Base-by-base conservation (phyloP, 2,113 vertebrate genomes). In the Zootoca vivipara region DNA sequence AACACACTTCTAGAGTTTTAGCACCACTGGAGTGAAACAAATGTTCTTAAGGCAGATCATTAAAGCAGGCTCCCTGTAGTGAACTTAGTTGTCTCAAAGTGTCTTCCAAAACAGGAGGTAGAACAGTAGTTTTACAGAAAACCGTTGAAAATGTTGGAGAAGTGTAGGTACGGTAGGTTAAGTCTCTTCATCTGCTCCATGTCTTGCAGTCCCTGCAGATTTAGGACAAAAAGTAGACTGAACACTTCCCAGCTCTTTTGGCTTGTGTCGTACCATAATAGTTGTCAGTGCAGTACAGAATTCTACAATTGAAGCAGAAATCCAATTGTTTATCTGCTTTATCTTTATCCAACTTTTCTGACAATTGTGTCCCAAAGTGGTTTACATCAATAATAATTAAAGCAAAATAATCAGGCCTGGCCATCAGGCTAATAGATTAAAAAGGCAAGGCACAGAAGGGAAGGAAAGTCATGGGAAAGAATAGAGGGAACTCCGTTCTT, bases 11-110 rank as follows among this genome's bases (percentile, higher is more conserved):
- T 26, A 42, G 35, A 58, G 10, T 85, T 88, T 83, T 30, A 42
- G 15, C 10, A 10, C 38, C 56, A 28, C 81, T 88, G 58, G 0
- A 1, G 1, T 15, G 24, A 42, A 26, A 3, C 52, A 6, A 6
- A 58, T 42, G 3, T 70, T 75, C 62, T 81, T 33, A 3, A 30
- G 56, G n/a, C 78, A 67, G 28, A 13, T 87, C 5, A 3, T 58
- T 87, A 84, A 81, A 91, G 26, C 46, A 2, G 35, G 78, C 18
- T 69, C n/a, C 88, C 28, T 65, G 9, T n/a, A 78, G 81, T 86
- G 78, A 92, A 40, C 30, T 89, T 85, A 83, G 22, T 89, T 90
- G 46, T n/a, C 6, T 12, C 87, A 72, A 13, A 64, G 6, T 62
- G 20, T 82, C 38, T 67, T 86, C 35, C 18, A 28, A 26, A 89